Percentiles rank a stretch among this genome's conserved stretches.
Conservation (phyloP, 2,888 invertebrate genomes). For the Hydriomena furcata region DNA sequence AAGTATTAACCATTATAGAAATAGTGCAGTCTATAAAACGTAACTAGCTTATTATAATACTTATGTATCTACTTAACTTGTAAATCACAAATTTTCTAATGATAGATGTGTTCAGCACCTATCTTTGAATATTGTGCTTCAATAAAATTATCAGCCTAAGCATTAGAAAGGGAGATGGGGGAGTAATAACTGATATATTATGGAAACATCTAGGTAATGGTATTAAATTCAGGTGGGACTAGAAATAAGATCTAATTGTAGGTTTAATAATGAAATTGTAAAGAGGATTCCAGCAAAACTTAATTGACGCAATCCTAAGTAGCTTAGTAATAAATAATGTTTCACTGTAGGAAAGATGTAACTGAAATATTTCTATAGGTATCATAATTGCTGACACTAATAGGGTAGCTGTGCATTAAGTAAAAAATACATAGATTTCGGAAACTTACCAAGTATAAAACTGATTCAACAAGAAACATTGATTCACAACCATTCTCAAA, state of each 20-base stretch:
- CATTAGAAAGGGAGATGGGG: neutral
- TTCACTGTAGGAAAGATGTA: neutral
- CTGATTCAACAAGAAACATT: constrained; percentile 64
- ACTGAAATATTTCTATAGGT: neutral
- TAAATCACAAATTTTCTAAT: constrained; percentile 38
- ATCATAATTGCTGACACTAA: too few relatives aligned
- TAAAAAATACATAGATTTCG: constrained; percentile 21
- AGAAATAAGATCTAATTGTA: too few relatives aligned
- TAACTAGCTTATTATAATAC: constrained; percentile 31
- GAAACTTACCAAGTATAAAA: constrained; percentile 40
- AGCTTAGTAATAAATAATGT: too few relatives aligned
- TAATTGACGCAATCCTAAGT: too few relatives aligned
- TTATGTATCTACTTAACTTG: constrained; percentile 33
- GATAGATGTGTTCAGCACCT: constrained; percentile 33
- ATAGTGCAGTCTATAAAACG: constrained; percentile 37
- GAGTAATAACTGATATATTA: neutral
- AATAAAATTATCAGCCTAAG: constrained; percentile 11
- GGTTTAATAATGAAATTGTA: too few relatives aligned
- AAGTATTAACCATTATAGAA: constrained; percentile 21
- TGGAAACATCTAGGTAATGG: neutral
- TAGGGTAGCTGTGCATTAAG: too few relatives aligned
- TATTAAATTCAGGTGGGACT: neutral
- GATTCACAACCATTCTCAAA: constrained; percentile 70
- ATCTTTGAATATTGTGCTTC: constrained; percentile 32
- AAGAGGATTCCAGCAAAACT: too few relatives aligned